phyloP scores from a whole-genome alignment of 1,140 invertebrate species.

The Octopus sinensis region DNA sequence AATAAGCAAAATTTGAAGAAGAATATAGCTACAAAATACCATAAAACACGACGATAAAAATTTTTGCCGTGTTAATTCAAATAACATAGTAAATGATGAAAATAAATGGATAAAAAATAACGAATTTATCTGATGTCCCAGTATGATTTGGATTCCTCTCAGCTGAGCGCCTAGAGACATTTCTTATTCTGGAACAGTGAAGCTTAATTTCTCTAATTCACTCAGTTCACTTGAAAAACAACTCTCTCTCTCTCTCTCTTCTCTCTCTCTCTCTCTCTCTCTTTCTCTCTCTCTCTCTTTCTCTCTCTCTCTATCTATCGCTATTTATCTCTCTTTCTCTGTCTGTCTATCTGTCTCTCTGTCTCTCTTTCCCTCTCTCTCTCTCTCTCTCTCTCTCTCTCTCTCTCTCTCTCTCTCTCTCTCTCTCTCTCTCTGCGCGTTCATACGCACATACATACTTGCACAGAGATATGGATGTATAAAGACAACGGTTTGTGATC shows the following conservation, averaged over 20 bases:
- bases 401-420: background rate
- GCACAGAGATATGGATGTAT: background rate
- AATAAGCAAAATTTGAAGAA: too few relatives aligned
- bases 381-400: background rate
- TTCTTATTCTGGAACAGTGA: too few relatives aligned
- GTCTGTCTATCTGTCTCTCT: background rate
- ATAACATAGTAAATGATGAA: too few relatives aligned
- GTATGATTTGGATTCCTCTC: too few relatives aligned
- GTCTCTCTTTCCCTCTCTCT: background rate
- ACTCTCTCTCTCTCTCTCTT: conserved; percentile 79
- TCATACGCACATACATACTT: background rate
- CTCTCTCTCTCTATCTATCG: background rate
- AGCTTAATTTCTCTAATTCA: too few relatives aligned
- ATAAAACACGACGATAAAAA: too few relatives aligned
- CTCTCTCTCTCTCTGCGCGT: background rate
- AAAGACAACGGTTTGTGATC: background rate
- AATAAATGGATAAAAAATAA: too few relatives aligned
- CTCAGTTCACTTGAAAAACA: conserved; percentile 82
- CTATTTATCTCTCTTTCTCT: background rate
- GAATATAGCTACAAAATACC: too few relatives aligned
- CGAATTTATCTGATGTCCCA: too few relatives aligned
- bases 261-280: conserved; percentile 87
- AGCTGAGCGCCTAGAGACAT: too few relatives aligned
- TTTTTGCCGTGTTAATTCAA: too few relatives aligned
- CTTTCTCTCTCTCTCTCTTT: conserved; percentile 63